Conservation (phyloP, 2,113 vertebrate genomes). For the Pao palembangensis region DNA sequence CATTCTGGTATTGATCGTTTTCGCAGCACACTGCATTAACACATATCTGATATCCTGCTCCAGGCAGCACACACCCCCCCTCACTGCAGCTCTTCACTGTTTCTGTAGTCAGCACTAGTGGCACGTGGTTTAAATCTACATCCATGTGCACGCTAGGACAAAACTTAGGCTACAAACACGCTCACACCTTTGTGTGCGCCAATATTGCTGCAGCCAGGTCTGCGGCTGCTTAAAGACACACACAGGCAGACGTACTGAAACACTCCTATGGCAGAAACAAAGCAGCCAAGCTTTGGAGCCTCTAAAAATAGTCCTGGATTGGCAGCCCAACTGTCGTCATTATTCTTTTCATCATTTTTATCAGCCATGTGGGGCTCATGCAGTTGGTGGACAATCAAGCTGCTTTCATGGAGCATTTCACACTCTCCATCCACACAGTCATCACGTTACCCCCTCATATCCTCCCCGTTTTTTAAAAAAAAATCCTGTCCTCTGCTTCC, state of each 20-base stretch:
- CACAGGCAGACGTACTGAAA: slow-evolving; percentile 12
- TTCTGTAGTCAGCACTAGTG: slow-evolving; percentile 58
- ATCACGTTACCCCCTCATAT: slow-evolving; percentile 18
- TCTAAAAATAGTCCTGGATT: slow-evolving; percentile 60
- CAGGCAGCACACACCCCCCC: slow-evolving; percentile 6
- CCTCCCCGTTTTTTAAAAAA: slow-evolving; percentile 9
- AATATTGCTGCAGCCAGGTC: too few relatives aligned
- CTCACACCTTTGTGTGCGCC: not conserved
- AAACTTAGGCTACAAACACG: slow-evolving; percentile 7
- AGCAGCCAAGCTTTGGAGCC: slow-evolving; percentile 30
- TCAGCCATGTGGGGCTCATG: slow-evolving; percentile 54
- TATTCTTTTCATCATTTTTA: slow-evolving; percentile 61
- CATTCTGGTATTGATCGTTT: too few relatives aligned
- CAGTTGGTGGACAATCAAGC: slow-evolving; percentile 53
- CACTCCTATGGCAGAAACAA: slow-evolving; percentile 24
- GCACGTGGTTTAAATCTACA: slow-evolving; percentile 53
- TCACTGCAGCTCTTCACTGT: slow-evolving; percentile 51
- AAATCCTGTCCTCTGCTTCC: slow-evolving; percentile 22
- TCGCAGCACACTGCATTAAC: too few relatives aligned
- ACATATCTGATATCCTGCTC: too few relatives aligned
- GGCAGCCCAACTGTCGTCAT: slow-evolving; percentile 56
- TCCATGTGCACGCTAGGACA: slow-evolving; percentile 39
- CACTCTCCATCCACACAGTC: slow-evolving; percentile 24
- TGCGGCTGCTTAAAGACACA: not conserved
- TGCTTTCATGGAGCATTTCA: slow-evolving; percentile 53